Evolutionary conservation across 2,113 vertebrate genomes (phyloP).

Genomic region (Micromys minutus): DNA sequence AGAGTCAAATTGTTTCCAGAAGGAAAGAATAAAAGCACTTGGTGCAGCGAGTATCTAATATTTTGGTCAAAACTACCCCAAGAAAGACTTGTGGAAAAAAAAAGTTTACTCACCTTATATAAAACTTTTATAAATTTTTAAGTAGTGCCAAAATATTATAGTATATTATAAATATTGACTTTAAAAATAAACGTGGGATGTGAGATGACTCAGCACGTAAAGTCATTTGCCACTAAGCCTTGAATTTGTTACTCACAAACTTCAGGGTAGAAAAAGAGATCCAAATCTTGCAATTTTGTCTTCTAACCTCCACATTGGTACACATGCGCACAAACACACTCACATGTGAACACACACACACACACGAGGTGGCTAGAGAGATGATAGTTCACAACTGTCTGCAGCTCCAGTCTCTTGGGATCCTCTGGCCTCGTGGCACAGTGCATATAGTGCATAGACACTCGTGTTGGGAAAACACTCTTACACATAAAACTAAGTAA

Average conservation of each 20-base stretch:
- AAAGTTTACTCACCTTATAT: background rate
- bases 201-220: background rate
- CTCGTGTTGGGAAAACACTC: background rate
- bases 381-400: background rate
- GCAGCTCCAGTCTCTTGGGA: background rate
- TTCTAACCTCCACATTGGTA: background rate
- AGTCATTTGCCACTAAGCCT: background rate
- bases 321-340: background rate
- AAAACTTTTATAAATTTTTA: slow-evolving; percentile 10
- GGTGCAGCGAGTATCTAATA: background rate
- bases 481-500: background rate
- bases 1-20: background rate
- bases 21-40: background rate
- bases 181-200: background rate
- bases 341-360: background rate
- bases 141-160: slow-evolving; percentile 9
- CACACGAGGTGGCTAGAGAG: too few species aligned
- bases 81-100: slow-evolving; percentile 33
- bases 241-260: background rate
- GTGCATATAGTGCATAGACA: background rate
- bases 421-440: background rate
- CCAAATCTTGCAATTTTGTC: background rate
- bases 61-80: background rate
- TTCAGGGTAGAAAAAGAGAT: background rate
- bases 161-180: slow-evolving; percentile 1